These are phyloP conservation scores for Nesoenas mayeri DNA, from an alignment of 2,113 vertebrate species.

Conservation along the genomic window DNA sequence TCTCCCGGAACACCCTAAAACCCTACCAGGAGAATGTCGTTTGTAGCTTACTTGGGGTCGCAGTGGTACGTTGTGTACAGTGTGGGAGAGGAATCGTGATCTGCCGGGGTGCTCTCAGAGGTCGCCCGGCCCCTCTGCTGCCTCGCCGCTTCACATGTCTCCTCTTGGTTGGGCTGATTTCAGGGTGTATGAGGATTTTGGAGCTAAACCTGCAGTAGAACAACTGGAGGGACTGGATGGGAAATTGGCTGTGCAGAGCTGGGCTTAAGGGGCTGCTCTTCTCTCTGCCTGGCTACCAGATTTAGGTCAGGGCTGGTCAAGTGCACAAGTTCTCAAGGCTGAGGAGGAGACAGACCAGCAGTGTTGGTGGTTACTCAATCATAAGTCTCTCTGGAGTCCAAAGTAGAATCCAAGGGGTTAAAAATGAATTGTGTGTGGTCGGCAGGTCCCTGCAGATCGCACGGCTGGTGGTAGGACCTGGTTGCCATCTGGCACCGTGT, in stretches of 20 bases:
- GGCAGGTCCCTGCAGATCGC: too few relatives aligned
- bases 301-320: not conserved
- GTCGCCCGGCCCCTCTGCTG: not conserved
- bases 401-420: not conserved
- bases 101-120: not conserved
- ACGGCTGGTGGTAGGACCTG: not conserved
- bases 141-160: not conserved
- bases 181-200: not conserved
- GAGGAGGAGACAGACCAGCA: not conserved
- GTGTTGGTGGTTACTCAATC: not conserved
- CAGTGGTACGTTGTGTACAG: accelerated
- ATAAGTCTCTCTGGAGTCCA: not conserved
- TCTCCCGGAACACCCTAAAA: not conserved
- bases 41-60: accelerated
- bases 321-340: not conserved
- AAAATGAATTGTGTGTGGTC: not conserved
- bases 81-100: not conserved
- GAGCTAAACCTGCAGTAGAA: not conserved
- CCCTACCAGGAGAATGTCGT: not conserved
- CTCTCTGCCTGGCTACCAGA: not conserved
- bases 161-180: not conserved
- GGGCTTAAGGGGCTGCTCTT: not conserved
- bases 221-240: accelerated
- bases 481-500: not conserved
- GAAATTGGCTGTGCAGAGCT: not conserved